Percentiles rank a stretch among this genome's conserved stretches.
phyloP scores from a whole-genome alignment of 2,113 vertebrate species.

The Cololabis saira region DNA sequence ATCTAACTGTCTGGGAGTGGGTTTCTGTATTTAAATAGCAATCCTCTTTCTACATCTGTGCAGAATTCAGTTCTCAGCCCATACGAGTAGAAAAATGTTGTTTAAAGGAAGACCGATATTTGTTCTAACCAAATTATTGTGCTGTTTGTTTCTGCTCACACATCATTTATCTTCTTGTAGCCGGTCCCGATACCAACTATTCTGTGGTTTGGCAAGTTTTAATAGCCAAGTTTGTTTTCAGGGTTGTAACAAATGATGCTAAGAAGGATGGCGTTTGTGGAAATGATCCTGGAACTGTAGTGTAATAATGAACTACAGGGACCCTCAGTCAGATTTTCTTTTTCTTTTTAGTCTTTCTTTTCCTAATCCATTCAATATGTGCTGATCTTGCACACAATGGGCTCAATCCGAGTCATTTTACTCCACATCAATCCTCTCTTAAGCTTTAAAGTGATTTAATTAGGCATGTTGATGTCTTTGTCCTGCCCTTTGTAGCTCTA shows the following conservation, averaged over 20 bases:
- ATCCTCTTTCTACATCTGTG: conserved; percentile 35
- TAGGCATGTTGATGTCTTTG: conserved; percentile 4
- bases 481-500: not conserved
- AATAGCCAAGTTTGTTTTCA: conserved; percentile 25
- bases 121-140: conserved; percentile 18
- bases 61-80: conserved; percentile 9
- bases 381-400: conserved; percentile 7
- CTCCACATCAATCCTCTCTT: conserved; percentile 13
- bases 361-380: conserved; percentile 8
- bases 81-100: conserved; percentile 10
- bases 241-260: conserved; percentile 31
- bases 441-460: conserved; percentile 26
- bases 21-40: conserved; percentile 75
- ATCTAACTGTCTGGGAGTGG: conserved; percentile 22
- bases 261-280: conserved; percentile 27
- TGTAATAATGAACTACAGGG: conserved; percentile 14
- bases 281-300: conserved; percentile 15
- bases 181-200: conserved; percentile 13
- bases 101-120: conserved; percentile 16
- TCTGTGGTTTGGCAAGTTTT: conserved; percentile 27
- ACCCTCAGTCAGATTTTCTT: not conserved
- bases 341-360: not conserved
- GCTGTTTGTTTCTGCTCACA: conserved; percentile 28
- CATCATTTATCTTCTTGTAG: conserved; percentile 27
- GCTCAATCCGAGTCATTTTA: conserved; percentile 24